phyloP scores from a whole-genome alignment of 1,140 invertebrate species.

The Pectinophora gossypiella region DNA sequence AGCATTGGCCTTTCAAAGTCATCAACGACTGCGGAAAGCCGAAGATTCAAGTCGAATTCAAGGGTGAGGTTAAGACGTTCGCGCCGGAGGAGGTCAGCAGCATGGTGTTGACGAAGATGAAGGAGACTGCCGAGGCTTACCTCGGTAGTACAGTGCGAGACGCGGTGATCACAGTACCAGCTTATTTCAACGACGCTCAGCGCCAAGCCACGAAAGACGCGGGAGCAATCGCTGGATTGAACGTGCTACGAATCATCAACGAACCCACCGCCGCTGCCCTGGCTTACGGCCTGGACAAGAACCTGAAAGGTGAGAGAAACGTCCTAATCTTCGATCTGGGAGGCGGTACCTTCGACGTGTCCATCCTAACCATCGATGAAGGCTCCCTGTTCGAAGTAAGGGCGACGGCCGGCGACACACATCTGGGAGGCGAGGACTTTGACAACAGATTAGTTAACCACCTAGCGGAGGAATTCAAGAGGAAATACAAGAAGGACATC shows the following conservation, averaged over 20 bases:
- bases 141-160: slow-evolving; percentile 79
- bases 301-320: slow-evolving; percentile 78
- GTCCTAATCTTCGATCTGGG: slow-evolving; percentile 67
- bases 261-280: slow-evolving; percentile 83
- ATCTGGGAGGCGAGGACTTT: slow-evolving; percentile 83
- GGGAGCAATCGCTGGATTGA: slow-evolving; percentile 79
- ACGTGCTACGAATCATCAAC: slow-evolving; percentile 80
- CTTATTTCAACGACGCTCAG: slow-evolving; percentile 92
- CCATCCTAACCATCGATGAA: slow-evolving; percentile 81
- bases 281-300: slow-evolving; percentile 83
- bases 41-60: too few relatives aligned
- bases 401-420: slow-evolving; percentile 75
- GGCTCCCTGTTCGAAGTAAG: slow-evolving; percentile 82
- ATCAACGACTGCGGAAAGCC: too few relatives aligned
- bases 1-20: too few relatives aligned
- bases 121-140: slow-evolving; percentile 86
- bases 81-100: slow-evolving; percentile 85
- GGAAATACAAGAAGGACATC: slow-evolving; percentile 61
- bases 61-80: too few relatives aligned
- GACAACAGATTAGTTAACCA: slow-evolving; percentile 83
- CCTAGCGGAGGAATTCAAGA: slow-evolving; percentile 58
- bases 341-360: slow-evolving; percentile 84
- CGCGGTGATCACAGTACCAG: slow-evolving; percentile 87
- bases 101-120: slow-evolving; percentile 86
- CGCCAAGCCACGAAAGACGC: slow-evolving; percentile 88